Evolutionary conservation across 2,797 vertebrate species (phyloP).

Genomic region (Leptoclinus maculatus): DNA sequence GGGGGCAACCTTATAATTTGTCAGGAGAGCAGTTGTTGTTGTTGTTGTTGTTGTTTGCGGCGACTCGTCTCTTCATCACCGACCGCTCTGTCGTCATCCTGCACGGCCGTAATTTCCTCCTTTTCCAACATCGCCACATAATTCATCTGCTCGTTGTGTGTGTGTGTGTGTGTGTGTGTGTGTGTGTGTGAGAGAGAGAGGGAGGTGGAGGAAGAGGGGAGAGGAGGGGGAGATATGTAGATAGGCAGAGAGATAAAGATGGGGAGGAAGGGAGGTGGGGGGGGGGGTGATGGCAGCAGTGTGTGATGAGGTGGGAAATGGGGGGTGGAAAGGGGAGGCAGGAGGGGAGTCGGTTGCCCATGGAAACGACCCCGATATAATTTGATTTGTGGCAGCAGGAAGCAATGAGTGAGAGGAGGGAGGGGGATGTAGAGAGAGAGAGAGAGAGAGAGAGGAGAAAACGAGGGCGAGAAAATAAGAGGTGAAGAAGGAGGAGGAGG

Average conservation of each 20-base stretch:
- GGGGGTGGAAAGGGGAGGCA: constrained; percentile 39
- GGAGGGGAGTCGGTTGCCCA: constrained; percentile 78
- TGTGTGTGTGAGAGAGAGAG: not conserved
- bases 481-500: constrained; percentile 37
- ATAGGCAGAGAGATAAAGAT: constrained; percentile 70
- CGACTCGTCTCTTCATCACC: constrained; percentile 62
- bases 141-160: constrained; percentile 53
- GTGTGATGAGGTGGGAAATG: constrained; percentile 74
- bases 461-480: constrained; percentile 56
- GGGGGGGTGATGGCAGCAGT: constrained; percentile 45
- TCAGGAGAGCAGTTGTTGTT: constrained; percentile 49
- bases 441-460: constrained; percentile 48
- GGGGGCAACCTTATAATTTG: constrained; percentile 50
- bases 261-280: constrained; percentile 11
- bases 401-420: constrained; percentile 72
- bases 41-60: constrained; percentile 58
- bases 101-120: constrained; percentile 64
- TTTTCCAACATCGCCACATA: constrained; percentile 60
- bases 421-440: constrained; percentile 49
- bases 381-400: constrained; percentile 85
- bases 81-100: constrained; percentile 46
- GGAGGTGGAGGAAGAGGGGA: not conserved
- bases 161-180: not conserved
- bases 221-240: constrained; percentile 52
- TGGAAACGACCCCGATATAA: constrained; percentile 87